Percentiles rank a stretch among this genome's conserved stretches.
Conservation (phyloP, 2,113 vertebrate genomes). For the Bos indicus region DNA sequence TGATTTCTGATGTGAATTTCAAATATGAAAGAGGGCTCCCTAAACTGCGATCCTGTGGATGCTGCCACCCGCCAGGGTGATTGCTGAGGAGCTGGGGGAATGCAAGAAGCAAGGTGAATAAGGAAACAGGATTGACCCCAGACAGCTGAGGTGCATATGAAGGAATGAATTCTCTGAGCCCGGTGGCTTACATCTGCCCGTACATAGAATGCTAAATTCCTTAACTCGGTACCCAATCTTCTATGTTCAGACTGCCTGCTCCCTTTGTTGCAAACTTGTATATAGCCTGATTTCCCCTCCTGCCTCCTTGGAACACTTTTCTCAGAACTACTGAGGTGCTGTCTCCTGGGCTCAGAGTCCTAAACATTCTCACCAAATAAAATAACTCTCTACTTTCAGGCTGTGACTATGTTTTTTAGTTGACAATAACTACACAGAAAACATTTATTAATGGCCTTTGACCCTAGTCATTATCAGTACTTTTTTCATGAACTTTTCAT, state of each 20-base stretch:
- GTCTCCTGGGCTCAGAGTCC: neutral
- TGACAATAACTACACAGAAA: neutral
- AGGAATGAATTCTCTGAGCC: neutral
- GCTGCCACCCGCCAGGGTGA: neutral
- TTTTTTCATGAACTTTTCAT: constrained; percentile 6
- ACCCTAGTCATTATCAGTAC: neutral
- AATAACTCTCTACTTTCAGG: neutral
- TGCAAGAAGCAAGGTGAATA: neutral
- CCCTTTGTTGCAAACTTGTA: neutral
- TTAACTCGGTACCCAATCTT: neutral
- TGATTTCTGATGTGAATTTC: neutral
- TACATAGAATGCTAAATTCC: neutral
- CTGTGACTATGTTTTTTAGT: neutral
- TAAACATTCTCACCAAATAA: neutral
- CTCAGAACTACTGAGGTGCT: neutral
- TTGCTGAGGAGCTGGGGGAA: neutral
- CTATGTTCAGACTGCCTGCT: neutral
- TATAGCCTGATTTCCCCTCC: neutral
- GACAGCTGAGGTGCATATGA: neutral
- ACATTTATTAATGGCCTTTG: neutral
- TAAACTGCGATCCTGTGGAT: neutral
- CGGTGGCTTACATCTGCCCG: neutral
- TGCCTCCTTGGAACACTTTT: neutral
- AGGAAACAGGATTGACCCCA: neutral
- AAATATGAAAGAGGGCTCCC: neutral